Conservation (phyloP, 1,140 invertebrate genomes). For the Metopolophium dirhodum region DNA sequence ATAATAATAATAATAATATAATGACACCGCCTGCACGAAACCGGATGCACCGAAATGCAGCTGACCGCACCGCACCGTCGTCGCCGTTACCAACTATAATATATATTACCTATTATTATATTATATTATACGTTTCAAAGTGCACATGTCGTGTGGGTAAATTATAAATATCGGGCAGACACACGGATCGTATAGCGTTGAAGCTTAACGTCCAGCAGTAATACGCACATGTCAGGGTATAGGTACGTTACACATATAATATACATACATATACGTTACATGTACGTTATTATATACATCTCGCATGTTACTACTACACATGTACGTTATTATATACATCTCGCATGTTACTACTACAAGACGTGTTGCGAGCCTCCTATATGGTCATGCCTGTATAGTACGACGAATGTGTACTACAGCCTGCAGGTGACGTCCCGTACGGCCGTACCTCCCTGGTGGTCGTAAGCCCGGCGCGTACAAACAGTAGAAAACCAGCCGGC, state of each 20-base stretch:
- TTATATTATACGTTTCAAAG: not conserved
- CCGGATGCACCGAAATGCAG: not conserved
- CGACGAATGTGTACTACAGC: not conserved
- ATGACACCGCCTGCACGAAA: not conserved
- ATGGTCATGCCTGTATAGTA: not conserved
- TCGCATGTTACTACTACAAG: not conserved
- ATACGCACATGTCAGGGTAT: not conserved
- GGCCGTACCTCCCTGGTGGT: not conserved
- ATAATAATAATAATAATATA: not conserved
- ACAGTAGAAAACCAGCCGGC: conserved; percentile 17
- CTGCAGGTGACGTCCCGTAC: not conserved
- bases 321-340: not conserved
- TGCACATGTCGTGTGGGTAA: not conserved
- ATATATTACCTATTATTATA: not conserved
- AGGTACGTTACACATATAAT: not conserved
- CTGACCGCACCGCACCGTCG: not conserved
- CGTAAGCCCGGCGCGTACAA: not conserved
- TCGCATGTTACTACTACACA: not conserved
- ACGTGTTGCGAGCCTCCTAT: not conserved
- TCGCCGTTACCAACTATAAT: not conserved
- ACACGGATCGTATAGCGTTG: not conserved
- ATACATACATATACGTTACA: too few relatives aligned
- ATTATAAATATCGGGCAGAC: not conserved
- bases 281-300: not conserved
- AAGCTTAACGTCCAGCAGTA: not conserved